Conservation (phyloP, 2,888 invertebrate genomes). For the Lasioglossum figueresi region DNA sequence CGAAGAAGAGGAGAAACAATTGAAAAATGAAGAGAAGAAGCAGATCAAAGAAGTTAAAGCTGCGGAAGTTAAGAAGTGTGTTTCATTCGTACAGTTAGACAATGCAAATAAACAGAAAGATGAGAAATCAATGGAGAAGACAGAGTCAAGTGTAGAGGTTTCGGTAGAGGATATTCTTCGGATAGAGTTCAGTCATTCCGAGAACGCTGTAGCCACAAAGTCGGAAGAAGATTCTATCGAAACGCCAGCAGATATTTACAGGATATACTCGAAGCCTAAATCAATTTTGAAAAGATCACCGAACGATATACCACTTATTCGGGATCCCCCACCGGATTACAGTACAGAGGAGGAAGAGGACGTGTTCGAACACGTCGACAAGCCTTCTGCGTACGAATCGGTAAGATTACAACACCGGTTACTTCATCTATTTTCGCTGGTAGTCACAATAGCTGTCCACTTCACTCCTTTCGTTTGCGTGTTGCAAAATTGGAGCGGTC, state of each 20-base stretch:
- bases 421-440: slow-evolving; percentile 1
- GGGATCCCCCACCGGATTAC: slow-evolving; percentile 43
- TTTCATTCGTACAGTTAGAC: slow-evolving; percentile 32
- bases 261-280: slow-evolving; percentile 74
- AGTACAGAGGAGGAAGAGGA: slow-evolving; percentile 60
- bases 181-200: slow-evolving; percentile 78
- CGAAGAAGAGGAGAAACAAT: slow-evolving; percentile 38
- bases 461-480: neutral
- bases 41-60: neutral
- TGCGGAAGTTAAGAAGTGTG: slow-evolving; percentile 18
- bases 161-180: slow-evolving; percentile 69
- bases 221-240: slow-evolving; percentile 57
- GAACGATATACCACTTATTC: slow-evolving; percentile 58
- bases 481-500: neutral
- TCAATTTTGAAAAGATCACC: slow-evolving; percentile 79
- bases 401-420: slow-evolving; percentile 54
- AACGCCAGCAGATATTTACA: slow-evolving; percentile 78
- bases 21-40: slow-evolving; percentile 34
- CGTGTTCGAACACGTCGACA: neutral
- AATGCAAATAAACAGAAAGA: neutral
- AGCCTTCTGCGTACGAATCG: slow-evolving; percentile 68
- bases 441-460: neutral
- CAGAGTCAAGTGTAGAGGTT: slow-evolving; percentile 16
- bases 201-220: slow-evolving; percentile 42
- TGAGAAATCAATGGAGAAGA: neutral